These are phyloP conservation scores for Miniopterus natalensis DNA, from an alignment of 2,113 vertebrate genomes.

Conservation along the genomic window DNA sequence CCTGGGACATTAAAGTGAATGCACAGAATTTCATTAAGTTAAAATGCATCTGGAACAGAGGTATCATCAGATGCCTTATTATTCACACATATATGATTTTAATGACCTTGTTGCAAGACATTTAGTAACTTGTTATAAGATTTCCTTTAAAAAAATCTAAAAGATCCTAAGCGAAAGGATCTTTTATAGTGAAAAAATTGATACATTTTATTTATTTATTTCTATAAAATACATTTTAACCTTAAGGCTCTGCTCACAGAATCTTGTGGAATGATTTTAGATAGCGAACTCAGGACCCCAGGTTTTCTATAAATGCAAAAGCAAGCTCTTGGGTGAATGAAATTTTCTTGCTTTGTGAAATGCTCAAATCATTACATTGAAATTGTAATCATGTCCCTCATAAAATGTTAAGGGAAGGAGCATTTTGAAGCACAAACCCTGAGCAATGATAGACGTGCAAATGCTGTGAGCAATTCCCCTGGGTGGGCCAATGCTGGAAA, in stretches of 20 bases:
- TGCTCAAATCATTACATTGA: not conserved
- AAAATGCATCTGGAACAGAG: not conserved
- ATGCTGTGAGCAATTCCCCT: not conserved
- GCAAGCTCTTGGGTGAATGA: not conserved
- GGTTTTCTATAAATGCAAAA: slow-evolving; percentile 2
- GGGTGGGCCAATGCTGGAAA: not conserved
- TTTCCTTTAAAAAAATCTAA: not conserved
- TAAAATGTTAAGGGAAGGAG: not conserved
- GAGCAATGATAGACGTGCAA: not conserved
- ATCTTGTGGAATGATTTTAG: not conserved
- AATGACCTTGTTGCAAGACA: not conserved
- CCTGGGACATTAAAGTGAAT: not conserved
- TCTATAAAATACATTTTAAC: not conserved
- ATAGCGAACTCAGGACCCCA: not conserved
- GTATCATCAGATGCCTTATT: not conserved
- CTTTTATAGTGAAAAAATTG: not conserved
- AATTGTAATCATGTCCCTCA: not conserved
- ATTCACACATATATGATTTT: not conserved
- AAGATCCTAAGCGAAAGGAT: not conserved
- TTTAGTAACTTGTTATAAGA: not conserved
- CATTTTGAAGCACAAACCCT: not conserved
- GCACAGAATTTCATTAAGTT: not conserved
- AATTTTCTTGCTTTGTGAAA: not conserved
- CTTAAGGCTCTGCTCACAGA: not conserved
- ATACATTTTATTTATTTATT: not conserved